A percentile compares a stretch with the other conserved stretches of the same genome.
phyloP scores from a whole-genome alignment of 2,113 vertebrate species.

The Osmerus mordax region DNA sequence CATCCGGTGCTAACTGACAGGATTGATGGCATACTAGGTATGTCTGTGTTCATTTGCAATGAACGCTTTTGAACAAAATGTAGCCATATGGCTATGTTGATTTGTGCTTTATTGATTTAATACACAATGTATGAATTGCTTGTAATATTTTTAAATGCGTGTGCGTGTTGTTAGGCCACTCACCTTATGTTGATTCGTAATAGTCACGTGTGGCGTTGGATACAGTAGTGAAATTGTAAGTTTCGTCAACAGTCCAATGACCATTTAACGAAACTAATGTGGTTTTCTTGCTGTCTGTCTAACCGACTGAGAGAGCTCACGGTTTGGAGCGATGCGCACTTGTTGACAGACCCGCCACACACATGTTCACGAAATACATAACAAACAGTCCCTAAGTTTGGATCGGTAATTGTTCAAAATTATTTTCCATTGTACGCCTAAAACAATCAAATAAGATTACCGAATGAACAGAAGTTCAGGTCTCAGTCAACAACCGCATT shows the following conservation, averaged over 20 bases:
- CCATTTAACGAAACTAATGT: background rate
- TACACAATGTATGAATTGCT: background rate
- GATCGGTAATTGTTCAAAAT: slow-evolving; percentile 10
- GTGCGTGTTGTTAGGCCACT: background rate
- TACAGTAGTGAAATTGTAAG: background rate
- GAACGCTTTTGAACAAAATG: too few relatives aligned
- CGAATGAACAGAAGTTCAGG: background rate
- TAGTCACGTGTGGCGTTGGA: background rate
- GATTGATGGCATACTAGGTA: too few relatives aligned
- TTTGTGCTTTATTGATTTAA: too few relatives aligned
- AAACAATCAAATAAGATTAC: background rate
- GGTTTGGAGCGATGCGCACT: slow-evolving; percentile 20
- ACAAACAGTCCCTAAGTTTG: slow-evolving; percentile 22
- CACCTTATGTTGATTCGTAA: slow-evolving; percentile 4
- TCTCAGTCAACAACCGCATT: background rate
- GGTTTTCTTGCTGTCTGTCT: background rate
- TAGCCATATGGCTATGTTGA: too few relatives aligned
- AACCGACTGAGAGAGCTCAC: slow-evolving; percentile 19
- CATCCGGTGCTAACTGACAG: too few relatives aligned
- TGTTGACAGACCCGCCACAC: slow-evolving; percentile 37
- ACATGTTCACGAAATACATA: slow-evolving; percentile 28
- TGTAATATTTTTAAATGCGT: background rate
- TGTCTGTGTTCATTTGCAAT: too few relatives aligned
- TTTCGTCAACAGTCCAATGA: background rate
- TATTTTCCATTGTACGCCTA: slow-evolving; percentile 23